These are phyloP conservation scores for Charina bottae DNA, from an alignment of 2,113 vertebrate species.

Conservation along the genomic window DNA sequence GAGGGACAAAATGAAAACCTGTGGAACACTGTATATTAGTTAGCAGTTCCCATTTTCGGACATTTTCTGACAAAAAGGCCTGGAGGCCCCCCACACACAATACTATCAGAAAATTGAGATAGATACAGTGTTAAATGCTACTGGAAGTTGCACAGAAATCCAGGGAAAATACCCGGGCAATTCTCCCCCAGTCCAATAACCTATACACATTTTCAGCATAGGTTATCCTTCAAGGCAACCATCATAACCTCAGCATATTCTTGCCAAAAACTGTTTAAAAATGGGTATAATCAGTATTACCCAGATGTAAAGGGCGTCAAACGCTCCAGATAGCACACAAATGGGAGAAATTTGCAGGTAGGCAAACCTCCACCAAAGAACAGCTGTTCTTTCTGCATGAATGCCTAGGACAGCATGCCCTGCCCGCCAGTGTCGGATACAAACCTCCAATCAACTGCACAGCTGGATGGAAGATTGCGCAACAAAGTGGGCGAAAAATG, in stretches of 20 bases:
- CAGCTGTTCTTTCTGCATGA: too few species aligned
- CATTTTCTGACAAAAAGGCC: background rate
- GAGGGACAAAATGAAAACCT: background rate
- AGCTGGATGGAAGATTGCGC: too few species aligned
- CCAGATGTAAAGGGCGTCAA: too few species aligned
- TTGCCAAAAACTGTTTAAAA: background rate
- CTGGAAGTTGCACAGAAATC: background rate
- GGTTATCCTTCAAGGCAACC: background rate
- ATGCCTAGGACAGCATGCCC: too few species aligned
- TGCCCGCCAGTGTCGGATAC: too few species aligned
- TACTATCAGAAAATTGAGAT: background rate
- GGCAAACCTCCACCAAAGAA: too few species aligned
- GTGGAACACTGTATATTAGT: background rate
- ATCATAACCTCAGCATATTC: background rate
- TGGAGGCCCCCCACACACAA: background rate
- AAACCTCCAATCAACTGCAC: too few species aligned
- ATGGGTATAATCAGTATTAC: background rate
- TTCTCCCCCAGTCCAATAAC: background rate
- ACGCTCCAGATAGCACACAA: too few species aligned
- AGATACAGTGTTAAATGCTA: background rate
- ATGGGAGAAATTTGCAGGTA: too few species aligned
- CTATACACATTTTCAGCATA: background rate
- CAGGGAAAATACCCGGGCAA: background rate
- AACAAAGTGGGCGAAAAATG: too few species aligned
- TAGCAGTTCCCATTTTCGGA: background rate